A percentile compares a stretch with the other conserved stretches of the same genome.
Evolutionary conservation across 2,888 invertebrate species (phyloP).

Genomic region (Deilephila elpenor): DNA sequence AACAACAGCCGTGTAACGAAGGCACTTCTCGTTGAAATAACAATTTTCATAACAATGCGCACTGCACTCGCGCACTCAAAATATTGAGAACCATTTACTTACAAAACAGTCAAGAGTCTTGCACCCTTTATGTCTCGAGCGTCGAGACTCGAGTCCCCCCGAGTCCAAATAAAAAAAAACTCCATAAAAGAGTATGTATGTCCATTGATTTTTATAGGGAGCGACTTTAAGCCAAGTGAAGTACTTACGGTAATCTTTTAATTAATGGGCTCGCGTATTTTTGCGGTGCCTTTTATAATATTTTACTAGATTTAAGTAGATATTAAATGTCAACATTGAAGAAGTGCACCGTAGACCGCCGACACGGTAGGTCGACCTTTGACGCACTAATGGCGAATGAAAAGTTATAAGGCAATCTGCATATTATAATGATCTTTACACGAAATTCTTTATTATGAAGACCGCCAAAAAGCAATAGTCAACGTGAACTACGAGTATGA

Average conservation of each 20-base stretch:
- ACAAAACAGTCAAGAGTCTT: constrained; percentile 45
- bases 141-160: constrained; percentile 15
- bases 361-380: too few relatives aligned
- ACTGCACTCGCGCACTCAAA: constrained; percentile 26
- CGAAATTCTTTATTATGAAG: too few relatives aligned
- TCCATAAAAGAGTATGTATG: constrained; percentile 12
- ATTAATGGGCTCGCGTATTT: neutral
- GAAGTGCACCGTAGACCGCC: too few relatives aligned
- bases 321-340: too few relatives aligned
- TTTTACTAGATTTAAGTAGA: neutral
- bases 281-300: neutral
- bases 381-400: too few relatives aligned
- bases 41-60: constrained; percentile 26
- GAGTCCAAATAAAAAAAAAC: constrained; percentile 17
- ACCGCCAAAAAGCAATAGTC: too few relatives aligned
- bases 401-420: too few relatives aligned
- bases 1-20: constrained; percentile 17
- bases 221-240: neutral
- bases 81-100: constrained; percentile 42
- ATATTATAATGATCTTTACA: too few relatives aligned
- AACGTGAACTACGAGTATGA: too few relatives aligned
- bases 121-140: constrained; percentile 41
- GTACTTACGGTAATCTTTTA: constrained; percentile 4
- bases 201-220: constrained; percentile 3
- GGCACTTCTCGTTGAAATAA: constrained; percentile 21